These are phyloP conservation scores for Caretta caretta DNA, from an alignment of 2,113 vertebrate genomes.

Conservation along the genomic window DNA sequence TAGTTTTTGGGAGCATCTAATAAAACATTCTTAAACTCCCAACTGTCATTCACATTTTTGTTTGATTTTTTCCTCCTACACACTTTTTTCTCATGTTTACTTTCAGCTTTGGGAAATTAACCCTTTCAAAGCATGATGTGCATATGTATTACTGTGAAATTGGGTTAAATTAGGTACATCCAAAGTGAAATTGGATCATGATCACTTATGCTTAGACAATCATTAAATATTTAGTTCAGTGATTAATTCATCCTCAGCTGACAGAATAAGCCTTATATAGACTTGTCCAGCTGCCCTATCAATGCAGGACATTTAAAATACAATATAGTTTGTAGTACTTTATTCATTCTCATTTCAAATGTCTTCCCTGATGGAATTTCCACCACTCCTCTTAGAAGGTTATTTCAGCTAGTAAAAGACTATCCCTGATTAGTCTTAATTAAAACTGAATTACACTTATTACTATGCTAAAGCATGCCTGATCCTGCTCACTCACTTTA, in stretches of 20 bases:
- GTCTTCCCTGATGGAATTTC: not conserved
- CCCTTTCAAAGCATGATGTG: not conserved
- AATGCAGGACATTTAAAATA: not conserved
- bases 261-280: not conserved
- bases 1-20: not conserved
- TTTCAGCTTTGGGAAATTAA: not conserved
- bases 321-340: not conserved
- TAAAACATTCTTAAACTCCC: not conserved
- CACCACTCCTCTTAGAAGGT: not conserved
- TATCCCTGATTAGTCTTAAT: not conserved
- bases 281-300: not conserved
- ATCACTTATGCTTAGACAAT: not conserved
- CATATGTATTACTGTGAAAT: not conserved
- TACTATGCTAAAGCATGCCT: not conserved
- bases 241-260: not conserved
- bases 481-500: not conserved
- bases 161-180: not conserved
- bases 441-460: not conserved
- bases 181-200: not conserved
- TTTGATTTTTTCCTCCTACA: not conserved
- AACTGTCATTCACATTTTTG: not conserved
- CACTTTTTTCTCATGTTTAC: not conserved
- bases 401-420: not conserved
- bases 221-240: not conserved
- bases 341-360: not conserved